Conservation (phyloP, 2,888 invertebrate genomes). For the Bombylius major region DNA sequence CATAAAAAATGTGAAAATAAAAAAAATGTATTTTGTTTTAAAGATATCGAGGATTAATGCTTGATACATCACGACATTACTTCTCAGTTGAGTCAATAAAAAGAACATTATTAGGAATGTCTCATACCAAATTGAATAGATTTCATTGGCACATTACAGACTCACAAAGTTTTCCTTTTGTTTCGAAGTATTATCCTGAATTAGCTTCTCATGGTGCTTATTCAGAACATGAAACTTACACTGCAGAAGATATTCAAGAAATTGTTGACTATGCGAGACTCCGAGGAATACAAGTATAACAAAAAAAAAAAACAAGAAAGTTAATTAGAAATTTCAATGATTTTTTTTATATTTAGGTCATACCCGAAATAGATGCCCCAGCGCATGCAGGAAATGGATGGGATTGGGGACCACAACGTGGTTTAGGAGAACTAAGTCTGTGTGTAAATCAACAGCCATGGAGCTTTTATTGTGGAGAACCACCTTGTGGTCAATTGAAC, state of each 20-base stretch:
- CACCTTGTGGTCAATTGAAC: slow-evolving; percentile 77
- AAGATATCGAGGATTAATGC: slow-evolving; percentile 67
- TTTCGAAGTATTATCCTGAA: slow-evolving; percentile 60
- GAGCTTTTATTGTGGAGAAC: slow-evolving; percentile 66
- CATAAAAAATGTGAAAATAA: background rate
- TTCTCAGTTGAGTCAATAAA: slow-evolving; percentile 60
- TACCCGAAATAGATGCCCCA: slow-evolving; percentile 84
- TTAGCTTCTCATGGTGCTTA: slow-evolving; percentile 76
- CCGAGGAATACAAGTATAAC: slow-evolving; percentile 71
- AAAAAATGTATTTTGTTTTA: slow-evolving; percentile 21
- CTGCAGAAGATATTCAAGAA: slow-evolving; percentile 54
- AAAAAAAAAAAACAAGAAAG: slow-evolving; percentile 25
- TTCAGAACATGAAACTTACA: slow-evolving; percentile 63
- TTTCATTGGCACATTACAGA: slow-evolving; percentile 90
- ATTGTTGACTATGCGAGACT: slow-evolving; percentile 63
- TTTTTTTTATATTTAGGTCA: slow-evolving; percentile 44
- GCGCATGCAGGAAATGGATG: slow-evolving; percentile 81
- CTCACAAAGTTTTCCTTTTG: slow-evolving; percentile 85
- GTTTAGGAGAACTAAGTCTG: slow-evolving; percentile 64
- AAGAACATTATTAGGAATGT: slow-evolving; percentile 75
- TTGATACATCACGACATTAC: slow-evolving; percentile 87
- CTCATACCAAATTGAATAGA: slow-evolving; percentile 77
- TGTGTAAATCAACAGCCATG: slow-evolving; percentile 73
- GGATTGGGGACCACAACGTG: slow-evolving; percentile 66
- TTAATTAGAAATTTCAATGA: background rate